phyloP scores from a whole-genome alignment of 2,113 vertebrate genomes.

The Andinoacara biseriatus region DNA sequence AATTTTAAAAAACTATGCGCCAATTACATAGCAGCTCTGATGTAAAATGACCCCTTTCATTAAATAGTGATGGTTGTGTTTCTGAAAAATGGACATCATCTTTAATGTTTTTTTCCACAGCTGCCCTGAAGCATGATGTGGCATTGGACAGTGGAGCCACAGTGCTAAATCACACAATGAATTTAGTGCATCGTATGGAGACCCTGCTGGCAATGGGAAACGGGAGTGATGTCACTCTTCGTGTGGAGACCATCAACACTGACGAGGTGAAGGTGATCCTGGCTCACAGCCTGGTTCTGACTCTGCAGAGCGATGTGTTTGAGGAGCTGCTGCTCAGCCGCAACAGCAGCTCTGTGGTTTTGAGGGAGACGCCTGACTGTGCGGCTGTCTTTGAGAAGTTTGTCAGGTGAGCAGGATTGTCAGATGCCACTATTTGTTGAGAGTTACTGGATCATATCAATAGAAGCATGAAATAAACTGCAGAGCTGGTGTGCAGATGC shows the following conservation, averaged over 20 bases:
- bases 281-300: constrained; percentile 88
- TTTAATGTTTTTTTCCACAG: constrained; percentile 69
- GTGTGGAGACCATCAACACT: constrained; percentile 84
- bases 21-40: not conserved
- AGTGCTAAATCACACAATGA: constrained; percentile 91
- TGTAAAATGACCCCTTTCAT: not conserved
- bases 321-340: constrained; percentile 85
- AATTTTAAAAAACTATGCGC: not conserved
- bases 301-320: constrained; percentile 90
- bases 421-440: not conserved
- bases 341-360: constrained; percentile 78
- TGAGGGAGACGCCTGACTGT: constrained; percentile 83
- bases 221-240: constrained; percentile 88
- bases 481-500: not conserved
- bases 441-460: not conserved
- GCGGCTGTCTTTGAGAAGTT: constrained; percentile 92
- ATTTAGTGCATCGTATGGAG: constrained; percentile 88
- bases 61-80: not conserved
- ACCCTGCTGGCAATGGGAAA: constrained; percentile 87
- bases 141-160: constrained; percentile 75
- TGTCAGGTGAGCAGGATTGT: constrained; percentile 81
- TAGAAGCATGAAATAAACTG: not conserved
- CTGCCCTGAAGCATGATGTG: constrained; percentile 83
- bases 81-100: not conserved
- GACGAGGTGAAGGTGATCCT: constrained; percentile 94